phyloP scores from a whole-genome alignment of 2,888 invertebrate species.

The Sarcophaga rosellei region DNA sequence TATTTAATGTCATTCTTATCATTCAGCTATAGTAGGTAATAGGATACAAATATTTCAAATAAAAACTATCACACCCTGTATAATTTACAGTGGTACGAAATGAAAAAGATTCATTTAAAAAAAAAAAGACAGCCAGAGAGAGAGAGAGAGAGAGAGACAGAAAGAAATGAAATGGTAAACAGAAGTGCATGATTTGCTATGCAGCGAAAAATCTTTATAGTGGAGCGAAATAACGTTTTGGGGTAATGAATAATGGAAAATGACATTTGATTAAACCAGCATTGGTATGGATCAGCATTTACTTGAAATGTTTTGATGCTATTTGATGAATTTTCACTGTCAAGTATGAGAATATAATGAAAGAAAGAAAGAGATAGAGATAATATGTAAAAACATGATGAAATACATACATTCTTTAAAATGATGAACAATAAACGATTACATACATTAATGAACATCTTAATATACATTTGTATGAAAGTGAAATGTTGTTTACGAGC shows the following conservation, averaged over 20 bases:
- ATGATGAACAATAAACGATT: constrained; percentile 21
- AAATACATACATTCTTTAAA: constrained; percentile 8
- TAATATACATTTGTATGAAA: constrained; percentile 22
- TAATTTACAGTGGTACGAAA: constrained; percentile 12
- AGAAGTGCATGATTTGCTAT: constrained; percentile 31
- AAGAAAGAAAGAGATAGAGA: neutral
- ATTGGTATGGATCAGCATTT: neutral
- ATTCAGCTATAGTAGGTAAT: no score
- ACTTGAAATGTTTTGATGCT: neutral
- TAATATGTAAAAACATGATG: neutral
- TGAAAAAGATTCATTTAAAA: constrained; percentile 10
- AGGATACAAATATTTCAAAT: no score
- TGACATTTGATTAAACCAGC: neutral
- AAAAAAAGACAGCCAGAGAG: neutral
- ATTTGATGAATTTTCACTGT: constrained; percentile 3
- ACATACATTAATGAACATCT: constrained; percentile 8
- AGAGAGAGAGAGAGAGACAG: constrained; percentile 3
- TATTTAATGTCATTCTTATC: no score
- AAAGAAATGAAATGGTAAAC: constrained; percentile 28
- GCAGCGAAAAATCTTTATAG: neutral
- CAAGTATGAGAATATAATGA: constrained; percentile 14
- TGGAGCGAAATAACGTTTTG: neutral
- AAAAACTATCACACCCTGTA: constrained; percentile 49
- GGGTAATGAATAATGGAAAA: constrained; percentile 26
- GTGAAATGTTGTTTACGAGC: neutral